Evolutionary conservation across 2,888 invertebrate genomes (phyloP).

Genomic region (Drosophila anceps): DNA sequence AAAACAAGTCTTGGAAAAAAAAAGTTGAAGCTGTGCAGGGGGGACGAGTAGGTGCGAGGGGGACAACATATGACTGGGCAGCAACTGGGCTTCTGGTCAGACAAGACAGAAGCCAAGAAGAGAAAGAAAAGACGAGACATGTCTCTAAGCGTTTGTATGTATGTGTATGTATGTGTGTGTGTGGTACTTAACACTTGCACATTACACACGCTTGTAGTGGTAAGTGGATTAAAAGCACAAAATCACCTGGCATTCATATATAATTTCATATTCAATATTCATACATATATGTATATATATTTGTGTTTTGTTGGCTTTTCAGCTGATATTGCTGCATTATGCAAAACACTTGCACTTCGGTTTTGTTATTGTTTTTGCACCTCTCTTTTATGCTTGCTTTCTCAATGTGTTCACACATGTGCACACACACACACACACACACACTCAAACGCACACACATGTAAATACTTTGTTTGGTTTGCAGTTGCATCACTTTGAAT

Average conservation of each 20-base stretch:
- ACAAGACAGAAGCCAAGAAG: slow-evolving; percentile 47
- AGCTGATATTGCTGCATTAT: slow-evolving; percentile 44
- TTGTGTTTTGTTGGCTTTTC: slow-evolving; percentile 21
- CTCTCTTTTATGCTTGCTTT: slow-evolving; percentile 51
- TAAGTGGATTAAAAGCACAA: slow-evolving; percentile 58
- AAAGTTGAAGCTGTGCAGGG: slow-evolving; percentile 2
- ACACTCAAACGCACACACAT: neutral
- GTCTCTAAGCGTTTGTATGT: slow-evolving; percentile 9
- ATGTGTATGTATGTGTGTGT: slow-evolving; percentile 23
- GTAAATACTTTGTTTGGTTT: slow-evolving; percentile 45
- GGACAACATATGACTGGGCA: slow-evolving; percentile 31
- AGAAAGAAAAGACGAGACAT: slow-evolving; percentile 41
- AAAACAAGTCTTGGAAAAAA: slow-evolving; percentile 46
- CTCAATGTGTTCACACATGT: slow-evolving; percentile 35
- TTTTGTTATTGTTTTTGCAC: slow-evolving; percentile 61
- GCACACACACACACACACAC: slow-evolving; percentile 29
- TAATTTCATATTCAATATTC: slow-evolving; percentile 38
- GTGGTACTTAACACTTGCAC: slow-evolving; percentile 24
- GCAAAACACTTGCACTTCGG: slow-evolving; percentile 38
- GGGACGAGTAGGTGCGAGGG: neutral
- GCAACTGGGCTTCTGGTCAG: slow-evolving; percentile 34
- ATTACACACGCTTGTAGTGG: slow-evolving; percentile 20
- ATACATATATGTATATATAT: too few species aligned
- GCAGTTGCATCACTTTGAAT: slow-evolving; percentile 59
- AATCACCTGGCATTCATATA: slow-evolving; percentile 62